These are phyloP conservation scores for Calonectris borealis DNA, from an alignment of 2,113 vertebrate genomes.

Conservation along the genomic window DNA sequence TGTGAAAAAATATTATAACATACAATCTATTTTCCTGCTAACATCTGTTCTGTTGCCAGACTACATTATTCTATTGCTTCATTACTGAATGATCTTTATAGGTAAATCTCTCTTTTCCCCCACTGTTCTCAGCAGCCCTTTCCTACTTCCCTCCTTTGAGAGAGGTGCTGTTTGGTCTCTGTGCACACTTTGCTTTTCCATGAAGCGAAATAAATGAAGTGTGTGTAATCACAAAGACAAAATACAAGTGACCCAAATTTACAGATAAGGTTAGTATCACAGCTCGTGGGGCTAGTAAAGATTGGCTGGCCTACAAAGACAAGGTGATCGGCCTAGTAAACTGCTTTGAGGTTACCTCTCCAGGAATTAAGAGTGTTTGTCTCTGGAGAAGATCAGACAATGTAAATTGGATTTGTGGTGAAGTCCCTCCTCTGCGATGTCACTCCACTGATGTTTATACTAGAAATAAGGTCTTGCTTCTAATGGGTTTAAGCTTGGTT, in stretches of 20 bases:
- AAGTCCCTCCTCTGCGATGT: neutral
- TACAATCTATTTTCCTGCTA: neutral
- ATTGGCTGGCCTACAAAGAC: neutral
- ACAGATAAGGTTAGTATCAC: neutral
- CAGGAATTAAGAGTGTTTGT: neutral
- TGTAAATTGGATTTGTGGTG: neutral
- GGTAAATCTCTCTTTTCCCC: neutral
- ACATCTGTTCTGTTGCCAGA: neutral
- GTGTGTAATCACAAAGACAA: neutral
- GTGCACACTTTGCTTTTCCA: neutral
- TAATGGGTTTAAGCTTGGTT: neutral
- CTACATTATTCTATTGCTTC: neutral
- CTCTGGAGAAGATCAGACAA: constrained; percentile 38
- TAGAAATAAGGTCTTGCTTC: neutral
- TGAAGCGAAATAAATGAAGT: neutral
- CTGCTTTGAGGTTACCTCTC: constrained; percentile 6
- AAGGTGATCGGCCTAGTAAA: neutral
- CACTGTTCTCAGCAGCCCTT: neutral
- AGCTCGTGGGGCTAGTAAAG: neutral
- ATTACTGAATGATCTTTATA: neutral
- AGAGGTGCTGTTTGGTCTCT: neutral
- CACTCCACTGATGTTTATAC: neutral
- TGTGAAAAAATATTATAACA: neutral
- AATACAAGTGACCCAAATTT: neutral
- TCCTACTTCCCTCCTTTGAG: neutral